Percentiles rank a stretch among this genome's conserved stretches.
phyloP scores from a whole-genome alignment of 2,113 vertebrate species.

The Scomber scombrus region DNA sequence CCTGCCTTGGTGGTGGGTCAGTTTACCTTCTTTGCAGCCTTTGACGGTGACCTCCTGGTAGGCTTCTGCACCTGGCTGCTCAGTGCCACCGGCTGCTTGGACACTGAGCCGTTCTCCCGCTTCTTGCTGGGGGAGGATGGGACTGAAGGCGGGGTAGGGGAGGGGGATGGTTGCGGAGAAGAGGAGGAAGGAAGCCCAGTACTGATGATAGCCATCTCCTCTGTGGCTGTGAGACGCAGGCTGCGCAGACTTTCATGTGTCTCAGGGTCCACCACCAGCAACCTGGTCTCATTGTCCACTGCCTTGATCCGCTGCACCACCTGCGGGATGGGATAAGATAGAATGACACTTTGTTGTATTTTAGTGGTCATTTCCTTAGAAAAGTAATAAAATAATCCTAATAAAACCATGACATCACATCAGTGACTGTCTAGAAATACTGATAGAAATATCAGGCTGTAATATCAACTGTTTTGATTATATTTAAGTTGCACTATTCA shows the following conservation, averaged over 20 bases:
- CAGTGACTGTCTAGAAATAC: too few species aligned
- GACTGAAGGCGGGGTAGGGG: constrained; percentile 25
- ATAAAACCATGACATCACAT: too few species aligned
- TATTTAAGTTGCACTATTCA: too few species aligned
- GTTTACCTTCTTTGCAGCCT: constrained; percentile 89
- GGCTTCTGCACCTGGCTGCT: constrained; percentile 78
- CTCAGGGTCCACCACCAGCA: constrained; percentile 96
- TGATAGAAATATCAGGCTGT: not conserved
- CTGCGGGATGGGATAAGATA: constrained; percentile 71
- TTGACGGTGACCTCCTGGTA: constrained; percentile 85
- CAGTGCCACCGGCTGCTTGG: constrained; percentile 83
- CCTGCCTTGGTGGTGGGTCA: not conserved
- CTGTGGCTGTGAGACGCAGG: constrained; percentile 89
- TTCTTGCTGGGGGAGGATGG: constrained; percentile 66
- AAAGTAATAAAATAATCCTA: not conserved
- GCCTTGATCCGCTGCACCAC: constrained; percentile 98
- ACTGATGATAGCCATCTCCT: constrained; percentile 88
- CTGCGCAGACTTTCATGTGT: constrained; percentile 91
- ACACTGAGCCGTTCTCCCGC: constrained; percentile 86
- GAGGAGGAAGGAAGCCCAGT: constrained; percentile 49
- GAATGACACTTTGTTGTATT: not conserved
- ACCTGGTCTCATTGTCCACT: constrained; percentile 88
- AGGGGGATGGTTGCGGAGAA: constrained; percentile 45
- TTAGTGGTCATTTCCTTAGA: not conserved
- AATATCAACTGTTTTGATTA: not conserved